A percentile compares a stretch with the other conserved stretches of the same genome.
These are phyloP conservation scores for Brachyhypopomus gauderio DNA, from an alignment of 2,113 vertebrate genomes.

Conservation along the genomic window DNA sequence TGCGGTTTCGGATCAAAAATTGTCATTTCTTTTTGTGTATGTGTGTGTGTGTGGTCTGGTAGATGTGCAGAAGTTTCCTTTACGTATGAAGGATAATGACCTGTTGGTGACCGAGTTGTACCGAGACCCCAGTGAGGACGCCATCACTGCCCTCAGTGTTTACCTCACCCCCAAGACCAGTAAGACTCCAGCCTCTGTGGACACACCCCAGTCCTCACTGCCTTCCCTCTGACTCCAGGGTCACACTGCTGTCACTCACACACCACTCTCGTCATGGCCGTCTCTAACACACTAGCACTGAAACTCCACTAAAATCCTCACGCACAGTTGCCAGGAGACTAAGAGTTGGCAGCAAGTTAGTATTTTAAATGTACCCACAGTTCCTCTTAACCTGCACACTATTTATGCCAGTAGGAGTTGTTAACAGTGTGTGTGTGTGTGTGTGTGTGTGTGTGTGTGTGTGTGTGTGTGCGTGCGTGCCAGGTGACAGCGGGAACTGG, in stretches of 20 bases:
- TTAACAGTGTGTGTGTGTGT: too few relatives aligned
- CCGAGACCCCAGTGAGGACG: constrained; percentile 86
- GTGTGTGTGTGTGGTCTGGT: neutral
- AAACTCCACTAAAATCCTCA: too few relatives aligned
- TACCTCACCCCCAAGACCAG: constrained; percentile 93
- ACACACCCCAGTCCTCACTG: neutral
- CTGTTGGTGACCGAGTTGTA: constrained; percentile 91
- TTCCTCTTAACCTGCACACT: neutral
- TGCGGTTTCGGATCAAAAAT: neutral
- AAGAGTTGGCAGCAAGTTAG: too few relatives aligned
- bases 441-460: neutral
- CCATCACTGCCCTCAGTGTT: constrained; percentile 89
- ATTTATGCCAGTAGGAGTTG: too few relatives aligned
- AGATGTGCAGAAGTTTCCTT: constrained; percentile 92
- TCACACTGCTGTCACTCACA: too few relatives aligned
- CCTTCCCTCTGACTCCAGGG: too few relatives aligned
- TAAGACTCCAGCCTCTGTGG: constrained; percentile 54
- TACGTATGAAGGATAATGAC: constrained; percentile 93
- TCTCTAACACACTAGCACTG: too few relatives aligned
- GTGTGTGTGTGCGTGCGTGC: constrained; percentile 27
- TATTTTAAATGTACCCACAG: neutral
- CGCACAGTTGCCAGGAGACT: too few relatives aligned
- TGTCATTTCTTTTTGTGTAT: neutral
- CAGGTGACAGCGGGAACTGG: constrained; percentile 95
- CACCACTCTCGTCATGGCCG: too few relatives aligned